These are phyloP conservation scores for Dicaeum eximium DNA, from an alignment of 2,113 vertebrate species.

Conservation along the genomic window DNA sequence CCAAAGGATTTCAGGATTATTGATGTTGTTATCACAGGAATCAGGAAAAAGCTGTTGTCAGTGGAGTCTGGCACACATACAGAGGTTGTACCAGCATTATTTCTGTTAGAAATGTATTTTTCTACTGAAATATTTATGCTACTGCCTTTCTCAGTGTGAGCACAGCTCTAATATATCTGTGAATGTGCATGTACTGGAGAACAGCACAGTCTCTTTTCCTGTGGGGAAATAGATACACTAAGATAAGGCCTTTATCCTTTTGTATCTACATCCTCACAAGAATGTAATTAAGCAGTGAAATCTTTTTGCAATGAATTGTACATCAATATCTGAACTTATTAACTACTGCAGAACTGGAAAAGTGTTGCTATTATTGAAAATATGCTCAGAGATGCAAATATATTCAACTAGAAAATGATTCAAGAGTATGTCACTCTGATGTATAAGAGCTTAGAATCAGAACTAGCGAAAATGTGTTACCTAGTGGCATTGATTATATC, in stretches of 20 bases:
- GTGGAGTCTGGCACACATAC: background rate
- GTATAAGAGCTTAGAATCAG: background rate
- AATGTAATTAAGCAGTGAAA: background rate
- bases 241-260: background rate
- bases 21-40: background rate
- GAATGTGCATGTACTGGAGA: background rate
- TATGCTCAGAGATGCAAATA: background rate
- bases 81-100: background rate
- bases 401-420: background rate
- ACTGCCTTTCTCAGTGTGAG: background rate
- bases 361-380: background rate
- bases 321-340: background rate
- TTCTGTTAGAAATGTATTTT: background rate
- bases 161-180: background rate
- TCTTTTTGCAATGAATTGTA: background rate
- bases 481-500: background rate
- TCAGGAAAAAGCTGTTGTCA: background rate
- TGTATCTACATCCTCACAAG: background rate
- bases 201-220: background rate
- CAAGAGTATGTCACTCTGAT: background rate
- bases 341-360: background rate
- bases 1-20: background rate
- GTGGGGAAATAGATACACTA: background rate
- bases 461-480: background rate
- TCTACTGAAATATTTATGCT: background rate